Evolutionary conservation across 2,113 vertebrate species (phyloP), one percentile per base, ranked within the genome.

Genomic region (Jacana jacana): DNA sequence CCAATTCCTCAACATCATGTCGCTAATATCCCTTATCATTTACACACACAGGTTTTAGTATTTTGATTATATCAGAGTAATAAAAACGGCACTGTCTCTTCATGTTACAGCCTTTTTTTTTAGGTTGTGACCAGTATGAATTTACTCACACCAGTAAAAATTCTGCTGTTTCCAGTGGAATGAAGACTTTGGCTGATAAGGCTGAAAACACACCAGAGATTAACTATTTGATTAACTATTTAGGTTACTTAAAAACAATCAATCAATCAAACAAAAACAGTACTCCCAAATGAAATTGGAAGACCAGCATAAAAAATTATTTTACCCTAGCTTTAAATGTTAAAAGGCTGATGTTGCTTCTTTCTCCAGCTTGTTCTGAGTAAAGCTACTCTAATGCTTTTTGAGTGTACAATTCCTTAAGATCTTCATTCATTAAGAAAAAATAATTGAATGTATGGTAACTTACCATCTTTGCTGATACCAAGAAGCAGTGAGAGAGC

Each of bases 21-120:
- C 65, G 89, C 33, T 55, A 86, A 64, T 78, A 94, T 37, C 44
- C n/a, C 72, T 81, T 96, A 88, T 94, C 93, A 91, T 81, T 92
- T 95, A 84, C 77, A 87, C 49, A 52, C 88, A 42, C 2, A 65
- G 37, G 11, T 54, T 95, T 92, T 94, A 87, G 84, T 69, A 69
- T 69, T 69, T 91, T 85, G 54, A 91, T 92, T 91, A 35, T 93
- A 71, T 83, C 85, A 95, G 8, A 35, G 14, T 25, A 66, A 82
- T 89, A 96, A 91, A 90, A 93, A 83, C 27, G 27, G 55, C 40
- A 20, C 30, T 30, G 17, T 31, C 37, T 89, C 23, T 86, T 72
- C 75, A 64, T 22, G 17, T 30, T 64, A 40, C 37, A 66, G 20
- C 0, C 11, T 42, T 64, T 66, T 61, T 22, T 69, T 86, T 33